phyloP scores from a whole-genome alignment of 2,797 vertebrate species.

The Myotis pilosus region DNA sequence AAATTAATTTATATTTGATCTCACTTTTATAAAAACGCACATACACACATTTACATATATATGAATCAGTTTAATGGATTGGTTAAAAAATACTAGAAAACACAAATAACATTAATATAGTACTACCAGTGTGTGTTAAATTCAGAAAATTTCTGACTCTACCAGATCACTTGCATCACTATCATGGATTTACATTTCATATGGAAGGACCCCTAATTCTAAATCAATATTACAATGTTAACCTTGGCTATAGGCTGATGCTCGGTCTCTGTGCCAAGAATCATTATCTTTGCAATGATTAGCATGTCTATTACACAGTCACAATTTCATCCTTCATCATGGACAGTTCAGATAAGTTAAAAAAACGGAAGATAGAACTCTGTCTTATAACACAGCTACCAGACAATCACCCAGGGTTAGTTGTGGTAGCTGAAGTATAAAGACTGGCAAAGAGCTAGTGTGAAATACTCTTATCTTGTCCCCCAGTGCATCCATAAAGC shows the following conservation, averaged over 20 bases:
- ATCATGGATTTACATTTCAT: constrained; percentile 20
- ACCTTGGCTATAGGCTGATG: neutral
- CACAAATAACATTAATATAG: neutral
- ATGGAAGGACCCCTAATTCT: constrained; percentile 23
- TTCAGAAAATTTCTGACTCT: neutral
- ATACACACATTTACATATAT: neutral
- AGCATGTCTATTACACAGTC: neutral
- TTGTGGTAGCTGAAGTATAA: neutral
- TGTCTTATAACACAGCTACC: neutral
- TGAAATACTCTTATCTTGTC: neutral
- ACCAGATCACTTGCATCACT: neutral
- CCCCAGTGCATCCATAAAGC: neutral
- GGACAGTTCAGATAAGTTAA: neutral
- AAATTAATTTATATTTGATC: constrained; percentile 29
- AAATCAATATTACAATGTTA: constrained; percentile 40
- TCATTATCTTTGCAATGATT: neutral
- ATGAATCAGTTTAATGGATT: neutral
- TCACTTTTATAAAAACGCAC: neutral
- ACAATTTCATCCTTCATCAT: neutral
- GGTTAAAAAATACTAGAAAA: constrained; percentile 33
- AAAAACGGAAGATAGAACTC: neutral
- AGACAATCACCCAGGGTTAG: neutral
- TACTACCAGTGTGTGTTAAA: neutral
- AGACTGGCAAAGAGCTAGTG: neutral
- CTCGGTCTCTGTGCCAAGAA: neutral